A percentile compares a stretch with the other conserved stretches of the same genome.
These are phyloP conservation scores for Taxidea taxus DNA, from an alignment of 2,113 vertebrate genomes.

Conservation along the genomic window DNA sequence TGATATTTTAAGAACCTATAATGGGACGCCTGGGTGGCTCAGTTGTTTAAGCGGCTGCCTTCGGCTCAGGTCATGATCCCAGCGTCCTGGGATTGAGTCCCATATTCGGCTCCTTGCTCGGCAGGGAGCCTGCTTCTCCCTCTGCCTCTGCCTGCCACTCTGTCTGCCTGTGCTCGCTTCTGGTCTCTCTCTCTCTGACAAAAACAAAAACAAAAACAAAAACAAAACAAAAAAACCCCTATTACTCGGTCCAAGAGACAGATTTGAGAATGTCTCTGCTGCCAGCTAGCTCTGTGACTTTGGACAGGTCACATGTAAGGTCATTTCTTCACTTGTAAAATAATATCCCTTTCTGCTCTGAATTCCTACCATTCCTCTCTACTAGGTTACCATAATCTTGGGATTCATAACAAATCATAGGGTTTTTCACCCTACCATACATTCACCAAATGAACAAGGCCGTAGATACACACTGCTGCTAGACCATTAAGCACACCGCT, in stretches of 20 bases:
- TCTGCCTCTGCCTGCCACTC: too few relatives aligned
- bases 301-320: background rate
- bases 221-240: too few relatives aligned
- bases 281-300: background rate
- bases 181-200: too few relatives aligned
- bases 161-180: too few relatives aligned
- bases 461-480: background rate
- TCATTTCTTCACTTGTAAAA: background rate
- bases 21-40: too few relatives aligned
- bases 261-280: too few relatives aligned
- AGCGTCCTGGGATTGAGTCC: too few relatives aligned
- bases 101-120: too few relatives aligned
- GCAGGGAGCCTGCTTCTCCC: too few relatives aligned
- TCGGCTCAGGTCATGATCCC: too few relatives aligned
- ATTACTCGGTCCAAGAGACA: background rate
- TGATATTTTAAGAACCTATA: background rate
- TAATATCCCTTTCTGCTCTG: background rate
- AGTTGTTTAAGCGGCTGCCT: too few relatives aligned
- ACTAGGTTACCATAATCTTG: background rate
- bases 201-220: too few relatives aligned
- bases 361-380: background rate
- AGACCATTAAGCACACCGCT: background rate
- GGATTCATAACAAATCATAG: background rate
- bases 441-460: background rate
- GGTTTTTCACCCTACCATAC: background rate